Base-by-base conservation (phyloP, 2,113 vertebrate species). In the Serilophus lunatus region DNA sequence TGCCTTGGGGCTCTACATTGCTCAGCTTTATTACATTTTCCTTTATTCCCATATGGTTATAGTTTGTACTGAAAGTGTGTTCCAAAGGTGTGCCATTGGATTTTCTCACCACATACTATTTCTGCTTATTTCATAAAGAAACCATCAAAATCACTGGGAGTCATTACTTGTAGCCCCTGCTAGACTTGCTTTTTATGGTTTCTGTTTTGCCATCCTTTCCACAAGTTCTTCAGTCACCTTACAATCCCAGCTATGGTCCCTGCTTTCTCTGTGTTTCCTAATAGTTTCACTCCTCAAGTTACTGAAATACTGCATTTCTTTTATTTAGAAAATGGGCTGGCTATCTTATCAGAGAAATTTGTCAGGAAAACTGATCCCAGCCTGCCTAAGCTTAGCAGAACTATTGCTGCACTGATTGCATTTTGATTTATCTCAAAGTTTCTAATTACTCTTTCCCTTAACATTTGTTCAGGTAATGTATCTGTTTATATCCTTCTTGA, bases 371-470 rank as follows among this genome's bases (percentile, higher is more conserved):
- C 36, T 51, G 40, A 72, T 69, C 63, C 53, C 59, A 69, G 53
- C 35, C 56, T 79, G 44, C 65, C 49, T 85, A 36, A 87, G 33
- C 16, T 64, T 84, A 77, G 38, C 64, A 85, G 69, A 82, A 45
- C 45, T 82, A 13, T 33, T 91, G 51, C 57, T 69, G 40, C 45
- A 65, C 50, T 82, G 88, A 92, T 90, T 88, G 75, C 49, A 50
- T 82, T 95, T 96, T 94, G 85, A 93, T 95, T 93, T 96, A 91
- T 80, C 57, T 94, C 49, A 24, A 16, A 53, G n/a, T 53, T 94
- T 94, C 63, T 91, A 87, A 94, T 90, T 95, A 79, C 28, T 35
- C 72, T 68, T 94, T 82, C 35, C 24, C 38, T 76, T 82, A 82
- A 71, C 6, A 12, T 91, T 95, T 91, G 24, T 89, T 91, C 38